phyloP scores from a whole-genome alignment of 2,797 vertebrate genomes.

The Acrocephalus scirpaceus region DNA sequence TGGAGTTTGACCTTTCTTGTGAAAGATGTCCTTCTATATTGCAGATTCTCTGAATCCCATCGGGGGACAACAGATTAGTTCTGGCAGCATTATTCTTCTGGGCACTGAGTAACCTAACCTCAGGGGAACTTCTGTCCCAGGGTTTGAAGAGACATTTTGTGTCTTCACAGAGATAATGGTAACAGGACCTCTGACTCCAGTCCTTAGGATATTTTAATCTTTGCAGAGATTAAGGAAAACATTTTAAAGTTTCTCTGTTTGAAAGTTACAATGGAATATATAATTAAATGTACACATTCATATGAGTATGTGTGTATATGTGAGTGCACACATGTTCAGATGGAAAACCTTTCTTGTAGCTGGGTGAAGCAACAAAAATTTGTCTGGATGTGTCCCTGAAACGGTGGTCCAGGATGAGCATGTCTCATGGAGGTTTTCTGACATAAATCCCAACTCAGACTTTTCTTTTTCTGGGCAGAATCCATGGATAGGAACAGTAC shows the following conservation, averaged over 20 bases:
- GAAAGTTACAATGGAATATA: neutral
- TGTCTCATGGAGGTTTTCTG: neutral
- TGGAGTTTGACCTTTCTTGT: neutral
- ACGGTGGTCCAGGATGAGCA: neutral
- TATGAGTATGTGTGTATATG: neutral
- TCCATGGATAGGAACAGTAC: slow-evolving; percentile 48
- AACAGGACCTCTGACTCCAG: neutral
- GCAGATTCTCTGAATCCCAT: neutral
- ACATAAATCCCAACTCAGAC: neutral
- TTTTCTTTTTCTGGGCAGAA: slow-evolving; percentile 44
- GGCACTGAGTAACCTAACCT: neutral
- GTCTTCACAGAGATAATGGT: neutral
- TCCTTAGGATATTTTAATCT: neutral
- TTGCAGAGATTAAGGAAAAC: neutral
- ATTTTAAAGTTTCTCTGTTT: neutral
- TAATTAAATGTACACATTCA: neutral
- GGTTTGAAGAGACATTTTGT: neutral
- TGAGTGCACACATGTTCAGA: neutral
- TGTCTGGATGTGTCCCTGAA: neutral
- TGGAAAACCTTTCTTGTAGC: neutral
- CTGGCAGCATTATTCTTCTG: neutral
- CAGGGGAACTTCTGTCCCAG: neutral
- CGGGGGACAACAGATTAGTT: neutral
- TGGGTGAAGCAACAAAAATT: neutral
- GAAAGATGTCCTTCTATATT: neutral